Conservation (phyloP, 1,140 invertebrate species). For the Ladona fulva region DNA sequence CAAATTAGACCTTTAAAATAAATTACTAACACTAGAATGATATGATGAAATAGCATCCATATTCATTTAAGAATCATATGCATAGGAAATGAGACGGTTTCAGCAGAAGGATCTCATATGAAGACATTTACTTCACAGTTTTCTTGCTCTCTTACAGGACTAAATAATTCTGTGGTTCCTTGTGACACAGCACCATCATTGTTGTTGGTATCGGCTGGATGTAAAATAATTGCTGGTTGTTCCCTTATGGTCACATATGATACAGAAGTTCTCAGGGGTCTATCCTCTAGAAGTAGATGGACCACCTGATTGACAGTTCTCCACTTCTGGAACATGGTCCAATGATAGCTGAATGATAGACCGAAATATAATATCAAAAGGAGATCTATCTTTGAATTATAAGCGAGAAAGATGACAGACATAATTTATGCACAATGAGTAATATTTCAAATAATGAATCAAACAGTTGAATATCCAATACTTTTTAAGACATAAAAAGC, state of each 20-base stretch:
- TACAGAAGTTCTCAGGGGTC: background rate
- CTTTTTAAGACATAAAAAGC: too few species aligned
- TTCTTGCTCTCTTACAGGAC: background rate
- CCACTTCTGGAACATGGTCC: constrained; percentile 31
- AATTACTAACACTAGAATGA: too few species aligned
- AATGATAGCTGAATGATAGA: constrained; percentile 31
- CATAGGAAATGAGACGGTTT: too few species aligned
- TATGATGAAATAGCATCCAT: too few species aligned
- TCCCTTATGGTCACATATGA: background rate
- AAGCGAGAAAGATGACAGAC: too few species aligned
- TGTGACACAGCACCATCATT: background rate
- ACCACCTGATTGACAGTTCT: constrained; percentile 31
- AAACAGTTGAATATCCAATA: too few species aligned
- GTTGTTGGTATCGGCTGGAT: background rate
- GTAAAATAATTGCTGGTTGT: background rate
- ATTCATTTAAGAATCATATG: too few species aligned
- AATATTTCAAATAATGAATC: too few species aligned
- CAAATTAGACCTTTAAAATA: too few species aligned
- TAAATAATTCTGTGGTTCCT: background rate
- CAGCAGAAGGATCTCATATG: background rate
- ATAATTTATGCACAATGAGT: too few species aligned
- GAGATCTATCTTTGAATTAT: too few species aligned
- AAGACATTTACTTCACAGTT: background rate
- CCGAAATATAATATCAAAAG: too few species aligned
- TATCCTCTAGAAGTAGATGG: constrained; percentile 19